phyloP scores from a whole-genome alignment of 2,888 invertebrate genomes.

The Aphrophora alni region DNA sequence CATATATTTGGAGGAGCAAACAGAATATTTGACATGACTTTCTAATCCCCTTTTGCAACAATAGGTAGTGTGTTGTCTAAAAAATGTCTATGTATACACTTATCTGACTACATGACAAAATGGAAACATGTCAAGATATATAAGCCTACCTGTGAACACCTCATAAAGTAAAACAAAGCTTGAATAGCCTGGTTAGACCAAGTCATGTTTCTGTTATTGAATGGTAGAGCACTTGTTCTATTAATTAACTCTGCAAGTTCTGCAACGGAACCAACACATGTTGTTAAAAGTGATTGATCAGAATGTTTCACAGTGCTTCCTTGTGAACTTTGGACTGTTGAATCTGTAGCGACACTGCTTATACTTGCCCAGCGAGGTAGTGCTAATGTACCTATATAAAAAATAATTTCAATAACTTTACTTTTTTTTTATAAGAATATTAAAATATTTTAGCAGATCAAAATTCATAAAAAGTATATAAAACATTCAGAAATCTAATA shows the following conservation, averaged over 20 bases:
- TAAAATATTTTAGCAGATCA: no score
- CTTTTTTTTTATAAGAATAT: background rate
- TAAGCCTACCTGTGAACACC: slow-evolving; percentile 78
- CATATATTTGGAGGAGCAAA: no score
- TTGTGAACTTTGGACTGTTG: slow-evolving; percentile 49
- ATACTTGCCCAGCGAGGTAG: slow-evolving; percentile 78
- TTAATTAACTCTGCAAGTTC: slow-evolving; percentile 75
- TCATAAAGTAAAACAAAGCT: slow-evolving; percentile 89
- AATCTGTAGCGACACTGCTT: slow-evolving; percentile 46
- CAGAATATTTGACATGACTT: no score
- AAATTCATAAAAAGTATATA: no score
- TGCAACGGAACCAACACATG: slow-evolving; percentile 83
- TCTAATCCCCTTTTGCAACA: no score
- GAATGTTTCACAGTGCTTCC: slow-evolving; percentile 57
- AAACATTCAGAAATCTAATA: no score
- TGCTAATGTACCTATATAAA: slow-evolving; percentile 72
- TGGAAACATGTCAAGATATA: no score
- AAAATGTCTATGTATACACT: no score
- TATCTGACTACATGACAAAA: no score
- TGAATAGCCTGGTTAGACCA: slow-evolving; percentile 66
- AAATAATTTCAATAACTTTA: no score
- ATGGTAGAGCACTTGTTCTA: slow-evolving; percentile 57
- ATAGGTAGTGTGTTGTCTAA: no score
- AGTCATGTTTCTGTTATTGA: slow-evolving; percentile 47
- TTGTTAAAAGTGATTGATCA: slow-evolving; percentile 79